Percentiles rank a stretch among this genome's conserved stretches.
These are phyloP conservation scores for Sarcophaga caerulescens DNA, from an alignment of 2,888 invertebrate species.

Conservation along the genomic window DNA sequence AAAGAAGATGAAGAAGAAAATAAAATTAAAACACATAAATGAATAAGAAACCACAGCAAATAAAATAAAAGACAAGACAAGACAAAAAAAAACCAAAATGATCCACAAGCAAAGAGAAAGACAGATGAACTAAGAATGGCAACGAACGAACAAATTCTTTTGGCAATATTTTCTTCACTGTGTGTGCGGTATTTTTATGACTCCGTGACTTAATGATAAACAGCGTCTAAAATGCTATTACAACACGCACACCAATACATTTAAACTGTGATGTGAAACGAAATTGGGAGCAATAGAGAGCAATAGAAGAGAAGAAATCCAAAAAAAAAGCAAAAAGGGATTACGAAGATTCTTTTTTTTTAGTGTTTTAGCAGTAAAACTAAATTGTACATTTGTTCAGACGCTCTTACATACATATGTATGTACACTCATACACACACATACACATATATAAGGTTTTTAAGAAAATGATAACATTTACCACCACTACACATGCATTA, in stretches of 20 bases:
- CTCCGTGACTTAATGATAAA: conserved; percentile 61
- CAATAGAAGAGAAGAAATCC: neutral
- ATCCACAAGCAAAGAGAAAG: neutral
- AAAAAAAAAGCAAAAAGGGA: neutral
- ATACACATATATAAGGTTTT: neutral
- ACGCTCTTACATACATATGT: neutral
- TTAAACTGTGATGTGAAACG: neutral
- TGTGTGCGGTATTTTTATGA: conserved; percentile 60
- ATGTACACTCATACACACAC: neutral
- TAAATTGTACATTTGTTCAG: conserved; percentile 47
- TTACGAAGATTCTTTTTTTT: conserved; percentile 29
- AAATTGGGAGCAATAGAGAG: neutral
- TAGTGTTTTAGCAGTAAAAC: conserved; percentile 33
- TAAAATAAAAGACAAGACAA: neutral
- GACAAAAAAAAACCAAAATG: conserved; percentile 5
- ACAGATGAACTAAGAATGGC: conserved; percentile 1
- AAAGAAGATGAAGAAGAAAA: neutral
- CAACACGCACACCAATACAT: neutral
- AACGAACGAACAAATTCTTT: conserved; percentile 23
- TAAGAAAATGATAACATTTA: too few relatives aligned
- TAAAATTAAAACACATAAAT: neutral
- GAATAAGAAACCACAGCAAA: conserved; percentile 26
- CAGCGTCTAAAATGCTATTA: conserved; percentile 21
- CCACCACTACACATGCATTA: too few relatives aligned
- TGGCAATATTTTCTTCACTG: conserved; percentile 16